Base-by-base conservation (phyloP, 92 coral and sea anemone genomes). In the Heliopora coerulea region DNA sequence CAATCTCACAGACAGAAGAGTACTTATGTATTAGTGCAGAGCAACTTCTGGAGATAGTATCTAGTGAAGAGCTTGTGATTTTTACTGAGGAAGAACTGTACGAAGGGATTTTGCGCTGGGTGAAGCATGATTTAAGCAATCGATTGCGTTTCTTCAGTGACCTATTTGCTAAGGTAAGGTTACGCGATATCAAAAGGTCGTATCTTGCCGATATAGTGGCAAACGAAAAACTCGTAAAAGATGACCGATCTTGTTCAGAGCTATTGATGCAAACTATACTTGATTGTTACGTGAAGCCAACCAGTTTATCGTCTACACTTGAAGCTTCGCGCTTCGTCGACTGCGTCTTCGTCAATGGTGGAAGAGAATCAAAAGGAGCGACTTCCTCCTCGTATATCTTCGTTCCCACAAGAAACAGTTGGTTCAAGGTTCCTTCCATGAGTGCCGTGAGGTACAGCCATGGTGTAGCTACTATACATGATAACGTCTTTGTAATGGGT, bases 381-480 rank as follows among this genome's bases (percentile, higher is more conserved):
- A 85, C 96, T 49, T 86, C 99, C 28, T 90, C 96, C 32, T 90
- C 96, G 52, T 96, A 95, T 83, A 88, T 96, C 78, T 95, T 75
- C 37, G 96, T 95, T 14, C 96, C 99, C 24, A 48, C 86, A 19
- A 83, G 82, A 29, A 86, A 88, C 72, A 87, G 84, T 40, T 95
- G 99, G 99, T 95, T 81, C 86, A 90, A 89, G 66, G 78, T 95
- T 61, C 87, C 99, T 59, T 89, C 99, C 7, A 95, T 95, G 99
- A 41, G 89, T 54, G 90, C 88, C 15, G 96, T 91, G 39, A 88
- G 99, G 68, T 95, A 90, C 54, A 95, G 99, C 67, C 99, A 95
- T 80, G 99, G 99, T 2, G 96, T 92, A 0, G 99, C 89, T 10
- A 83, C 63, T 1, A 33, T 70, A 17, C 26, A 41, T 15, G 63